phyloP scores from a whole-genome alignment of 2,797 vertebrate genomes.

The Propithecus deckenii region DNA sequence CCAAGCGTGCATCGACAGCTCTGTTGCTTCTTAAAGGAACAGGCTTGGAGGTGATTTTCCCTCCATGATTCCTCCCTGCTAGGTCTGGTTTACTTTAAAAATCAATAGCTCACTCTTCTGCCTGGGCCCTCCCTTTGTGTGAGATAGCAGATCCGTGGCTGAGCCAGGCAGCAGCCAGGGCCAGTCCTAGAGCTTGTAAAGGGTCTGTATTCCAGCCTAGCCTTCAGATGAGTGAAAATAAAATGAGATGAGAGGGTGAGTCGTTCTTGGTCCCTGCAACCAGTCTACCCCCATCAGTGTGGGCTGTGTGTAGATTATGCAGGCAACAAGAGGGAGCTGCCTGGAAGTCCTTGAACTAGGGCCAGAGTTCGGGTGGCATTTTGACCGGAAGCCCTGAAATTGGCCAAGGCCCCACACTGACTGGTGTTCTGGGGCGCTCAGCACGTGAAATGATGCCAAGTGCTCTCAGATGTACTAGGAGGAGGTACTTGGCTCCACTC shows the following conservation, averaged over 20 bases:
- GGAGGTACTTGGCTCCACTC: neutral
- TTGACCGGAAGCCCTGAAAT: slow-evolving; percentile 53
- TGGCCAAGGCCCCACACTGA: slow-evolving; percentile 18
- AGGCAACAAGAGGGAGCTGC: slow-evolving; percentile 33
- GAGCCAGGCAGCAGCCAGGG: neutral
- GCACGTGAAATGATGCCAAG: neutral
- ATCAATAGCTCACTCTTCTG: neutral
- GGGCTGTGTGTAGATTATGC: neutral
- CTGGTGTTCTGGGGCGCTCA: neutral
- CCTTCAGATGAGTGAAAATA: neutral
- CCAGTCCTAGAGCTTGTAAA: neutral
- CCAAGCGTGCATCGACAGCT: slow-evolving; percentile 60
- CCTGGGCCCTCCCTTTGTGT: neutral
- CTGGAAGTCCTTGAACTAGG: slow-evolving; percentile 52
- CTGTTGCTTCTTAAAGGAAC: slow-evolving; percentile 62
- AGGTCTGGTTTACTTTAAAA: slow-evolving; percentile 55
- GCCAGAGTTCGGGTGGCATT: slow-evolving; percentile 49
- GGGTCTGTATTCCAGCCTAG: neutral
- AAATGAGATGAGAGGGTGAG: neutral
- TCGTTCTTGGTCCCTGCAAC: neutral
- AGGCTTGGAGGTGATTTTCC: neutral
- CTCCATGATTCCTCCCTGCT: neutral
- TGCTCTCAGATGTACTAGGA: neutral
- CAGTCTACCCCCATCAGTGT: neutral
- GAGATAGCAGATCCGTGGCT: neutral